Conservation (phyloP, 2,888 invertebrate genomes). For the Syrphus vitripennis region DNA sequence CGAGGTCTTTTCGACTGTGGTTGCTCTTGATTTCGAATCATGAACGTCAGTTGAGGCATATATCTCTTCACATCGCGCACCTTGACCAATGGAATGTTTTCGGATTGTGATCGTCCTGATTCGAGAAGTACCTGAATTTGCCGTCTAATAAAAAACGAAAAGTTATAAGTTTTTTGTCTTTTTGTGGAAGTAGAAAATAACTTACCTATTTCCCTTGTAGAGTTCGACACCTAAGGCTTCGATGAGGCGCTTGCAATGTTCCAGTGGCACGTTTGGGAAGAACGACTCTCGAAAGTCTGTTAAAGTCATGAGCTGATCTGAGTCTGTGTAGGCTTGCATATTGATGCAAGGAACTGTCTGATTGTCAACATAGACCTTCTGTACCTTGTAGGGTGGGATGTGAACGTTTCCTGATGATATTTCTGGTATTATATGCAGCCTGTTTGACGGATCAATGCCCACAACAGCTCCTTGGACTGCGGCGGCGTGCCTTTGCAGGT, state of each 20-base stretch:
- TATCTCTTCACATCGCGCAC: constrained; percentile 91
- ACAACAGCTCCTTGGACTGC: constrained; percentile 73
- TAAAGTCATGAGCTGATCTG: constrained; percentile 91
- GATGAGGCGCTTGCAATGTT: constrained; percentile 89
- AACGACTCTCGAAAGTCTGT: constrained; percentile 91
- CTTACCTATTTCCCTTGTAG: constrained; percentile 92
- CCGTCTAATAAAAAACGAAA: constrained; percentile 81
- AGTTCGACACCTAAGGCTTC: constrained; percentile 90
- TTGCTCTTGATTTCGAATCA: constrained; percentile 84
- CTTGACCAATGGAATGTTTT: constrained; percentile 90
- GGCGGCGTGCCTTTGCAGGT: constrained; percentile 81
- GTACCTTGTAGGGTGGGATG: constrained; percentile 90
- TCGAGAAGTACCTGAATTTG: constrained; percentile 90
- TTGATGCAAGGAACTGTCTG: constrained; percentile 93
- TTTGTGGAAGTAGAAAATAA: constrained; percentile 7
- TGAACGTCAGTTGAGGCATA: constrained; percentile 94
- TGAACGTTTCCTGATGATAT: constrained; percentile 85
- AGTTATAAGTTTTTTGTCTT: not conserved
- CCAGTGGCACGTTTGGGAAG: constrained; percentile 89
- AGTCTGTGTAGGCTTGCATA: constrained; percentile 91
- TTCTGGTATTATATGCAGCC: constrained; percentile 87
- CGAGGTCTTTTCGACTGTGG: constrained; percentile 80
- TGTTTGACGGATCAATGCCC: constrained; percentile 75
- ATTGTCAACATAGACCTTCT: constrained; percentile 90
- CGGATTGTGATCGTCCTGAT: constrained; percentile 88